Evolutionary conservation across 2,888 invertebrate species (phyloP), one percentile per base, ranked within the genome.

Genomic region (Deilephila porcellus): DNA sequence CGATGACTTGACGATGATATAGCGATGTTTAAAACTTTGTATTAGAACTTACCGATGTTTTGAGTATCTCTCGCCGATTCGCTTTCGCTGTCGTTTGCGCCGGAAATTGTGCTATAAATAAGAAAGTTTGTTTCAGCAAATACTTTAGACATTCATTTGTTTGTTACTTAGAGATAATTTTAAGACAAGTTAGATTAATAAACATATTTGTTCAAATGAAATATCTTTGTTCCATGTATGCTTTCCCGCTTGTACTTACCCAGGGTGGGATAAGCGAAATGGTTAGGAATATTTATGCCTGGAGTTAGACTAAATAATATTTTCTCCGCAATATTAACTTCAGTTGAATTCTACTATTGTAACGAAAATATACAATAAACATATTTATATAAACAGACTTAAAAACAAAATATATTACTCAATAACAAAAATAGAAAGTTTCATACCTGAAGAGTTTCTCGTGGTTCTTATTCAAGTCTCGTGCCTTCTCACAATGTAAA

Each of bases 31-130:
- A 76, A 79, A 86, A 83, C 75, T 84, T 85, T 82, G 74, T 85
- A 81, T 82, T 82, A 82, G 75, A 82, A 88, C 90, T 90, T 82
- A 91, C 91, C 88, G 78, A 81, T 83, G 81, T 82, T 85, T 82
- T 80, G 82, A 78, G 80, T 81, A 77, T 78, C 80, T 76, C 78
- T 73, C 71, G 76, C 79, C 82, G 85, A 81, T 87, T 85, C 83
- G 79, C 83, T 84, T 82, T 81, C 80, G 80, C 80, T 82, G 86
- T 85, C 84, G 85, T 86, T 86, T 82, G 84, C 85, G 79, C 80
- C 74, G 71, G 80, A 86, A 87, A 84, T 89, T 87, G 86, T 76
- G 79, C 92, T 92, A 90, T 82, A 88, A 91, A 89, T 82, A 89
- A 87, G 71, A 79, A 81, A 82, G 75, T 73, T 82, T 72, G 45